Evolutionary conservation across 2,113 vertebrate species (phyloP).

Genomic region (Cettia cetti): DNA sequence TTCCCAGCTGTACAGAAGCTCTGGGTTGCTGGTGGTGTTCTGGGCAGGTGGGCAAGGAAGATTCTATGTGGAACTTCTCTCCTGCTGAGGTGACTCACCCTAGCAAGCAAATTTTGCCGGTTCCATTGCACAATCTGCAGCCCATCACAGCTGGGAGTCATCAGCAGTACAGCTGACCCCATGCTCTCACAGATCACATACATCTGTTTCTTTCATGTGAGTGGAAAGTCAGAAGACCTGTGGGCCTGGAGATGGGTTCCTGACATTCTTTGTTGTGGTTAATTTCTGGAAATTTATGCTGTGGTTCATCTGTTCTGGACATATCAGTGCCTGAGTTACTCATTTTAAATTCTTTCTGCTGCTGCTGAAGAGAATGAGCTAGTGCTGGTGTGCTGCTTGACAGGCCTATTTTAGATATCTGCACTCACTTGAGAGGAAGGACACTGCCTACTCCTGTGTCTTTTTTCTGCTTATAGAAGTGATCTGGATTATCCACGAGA

Average conservation of each 20-base stretch:
- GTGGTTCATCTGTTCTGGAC: neutral
- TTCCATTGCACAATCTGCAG: neutral
- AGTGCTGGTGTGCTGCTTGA: neutral
- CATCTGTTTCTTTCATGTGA: neutral
- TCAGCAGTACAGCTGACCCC: neutral
- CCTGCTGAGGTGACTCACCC: neutral
- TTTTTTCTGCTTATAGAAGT: neutral
- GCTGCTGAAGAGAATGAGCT: neutral
- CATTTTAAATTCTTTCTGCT: neutral
- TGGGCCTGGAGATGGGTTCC: neutral
- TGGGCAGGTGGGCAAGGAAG: neutral
- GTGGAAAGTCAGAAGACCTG: neutral
- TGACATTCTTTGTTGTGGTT: neutral
- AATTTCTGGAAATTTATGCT: neutral
- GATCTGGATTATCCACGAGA: neutral
- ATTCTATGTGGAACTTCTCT: neutral
- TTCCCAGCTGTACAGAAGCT: neutral
- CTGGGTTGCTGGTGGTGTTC: neutral
- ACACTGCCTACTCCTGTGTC: neutral
- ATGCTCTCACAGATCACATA: neutral
- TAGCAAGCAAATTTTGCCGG: neutral
- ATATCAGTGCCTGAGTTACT: neutral
- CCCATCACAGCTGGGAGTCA: accelerated
- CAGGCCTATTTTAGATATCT: neutral
- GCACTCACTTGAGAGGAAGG: neutral